Conservation (phyloP, 2,888 invertebrate genomes). For the Lasioglossum calceatum region DNA sequence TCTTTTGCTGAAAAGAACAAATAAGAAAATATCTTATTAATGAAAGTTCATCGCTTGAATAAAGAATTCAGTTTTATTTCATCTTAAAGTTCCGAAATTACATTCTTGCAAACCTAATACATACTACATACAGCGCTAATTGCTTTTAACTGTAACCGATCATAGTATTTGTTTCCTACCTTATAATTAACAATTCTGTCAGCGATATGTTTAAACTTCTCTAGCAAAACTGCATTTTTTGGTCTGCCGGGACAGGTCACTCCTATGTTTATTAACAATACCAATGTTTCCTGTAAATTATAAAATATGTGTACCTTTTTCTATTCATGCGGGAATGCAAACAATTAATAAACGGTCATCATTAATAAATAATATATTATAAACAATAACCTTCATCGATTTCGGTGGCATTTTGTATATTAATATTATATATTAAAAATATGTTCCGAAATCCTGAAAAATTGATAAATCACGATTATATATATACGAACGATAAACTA, state of each 20-base stretch:
- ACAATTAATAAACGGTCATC: not conserved
- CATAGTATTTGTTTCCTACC: slow-evolving; percentile 46
- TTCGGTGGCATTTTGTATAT: slow-evolving; percentile 26
- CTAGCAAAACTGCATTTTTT: slow-evolving; percentile 58
- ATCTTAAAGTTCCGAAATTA: too few relatives aligned
- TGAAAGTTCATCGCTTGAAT: too few relatives aligned
- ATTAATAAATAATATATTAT: too few relatives aligned
- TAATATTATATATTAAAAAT: not conserved
- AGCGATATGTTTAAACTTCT: slow-evolving; percentile 69
- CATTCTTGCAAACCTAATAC: too few relatives aligned
- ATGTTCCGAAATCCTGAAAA: not conserved
- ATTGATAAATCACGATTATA: not conserved
- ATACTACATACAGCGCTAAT: too few relatives aligned
- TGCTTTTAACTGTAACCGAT: not conserved
- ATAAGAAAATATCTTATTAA: too few relatives aligned
- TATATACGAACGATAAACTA: not conserved
- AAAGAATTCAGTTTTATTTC: too few relatives aligned
- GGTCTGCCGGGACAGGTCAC: slow-evolving; percentile 30
- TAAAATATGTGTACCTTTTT: not conserved
- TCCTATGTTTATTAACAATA: slow-evolving; percentile 70
- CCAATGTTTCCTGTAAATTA: slow-evolving; percentile 63
- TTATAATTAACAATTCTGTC: slow-evolving; percentile 66
- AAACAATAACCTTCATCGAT: slow-evolving; percentile 37
- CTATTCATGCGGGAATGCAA: not conserved
- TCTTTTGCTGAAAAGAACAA: too few relatives aligned